These are phyloP conservation scores for Bergia puertoricense DNA, from an alignment of 92 coral and sea anemone genomes.

Conservation along the genomic window DNA sequence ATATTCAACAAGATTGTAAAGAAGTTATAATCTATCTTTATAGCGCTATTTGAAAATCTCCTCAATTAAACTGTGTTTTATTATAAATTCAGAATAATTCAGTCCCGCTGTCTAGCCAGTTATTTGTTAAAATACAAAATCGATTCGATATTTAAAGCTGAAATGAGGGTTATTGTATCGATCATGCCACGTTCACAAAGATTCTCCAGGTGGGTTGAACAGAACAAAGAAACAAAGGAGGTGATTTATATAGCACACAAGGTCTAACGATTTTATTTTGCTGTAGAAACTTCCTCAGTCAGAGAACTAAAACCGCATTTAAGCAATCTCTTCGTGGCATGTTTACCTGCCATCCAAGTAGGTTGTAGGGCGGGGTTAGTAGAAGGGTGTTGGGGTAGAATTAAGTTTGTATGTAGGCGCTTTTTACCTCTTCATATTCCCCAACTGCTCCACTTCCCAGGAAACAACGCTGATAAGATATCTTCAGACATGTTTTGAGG, in stretches of 20 bases:
- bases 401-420: too few species aligned
- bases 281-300: not conserved
- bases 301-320: not conserved
- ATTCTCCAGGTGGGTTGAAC: not conserved
- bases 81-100: not conserved
- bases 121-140: not conserved
- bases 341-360: not conserved
- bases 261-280: not conserved
- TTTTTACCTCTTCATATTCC: not conserved
- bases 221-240: not conserved
- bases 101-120: conserved; percentile 1
- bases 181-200: not conserved
- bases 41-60: too few species aligned
- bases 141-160: not conserved
- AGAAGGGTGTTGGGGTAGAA: too few species aligned
- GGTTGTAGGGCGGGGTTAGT: not conserved
- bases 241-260: not conserved
- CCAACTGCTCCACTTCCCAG: not conserved
- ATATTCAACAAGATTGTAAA: too few species aligned
- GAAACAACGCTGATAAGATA: not conserved
- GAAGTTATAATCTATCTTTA: not conserved
- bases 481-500: not conserved
- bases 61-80: not conserved
- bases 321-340: not conserved
- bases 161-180: not conserved